Conservation (phyloP, 2,888 invertebrate genomes). For the Tenthredo distinguenda region DNA sequence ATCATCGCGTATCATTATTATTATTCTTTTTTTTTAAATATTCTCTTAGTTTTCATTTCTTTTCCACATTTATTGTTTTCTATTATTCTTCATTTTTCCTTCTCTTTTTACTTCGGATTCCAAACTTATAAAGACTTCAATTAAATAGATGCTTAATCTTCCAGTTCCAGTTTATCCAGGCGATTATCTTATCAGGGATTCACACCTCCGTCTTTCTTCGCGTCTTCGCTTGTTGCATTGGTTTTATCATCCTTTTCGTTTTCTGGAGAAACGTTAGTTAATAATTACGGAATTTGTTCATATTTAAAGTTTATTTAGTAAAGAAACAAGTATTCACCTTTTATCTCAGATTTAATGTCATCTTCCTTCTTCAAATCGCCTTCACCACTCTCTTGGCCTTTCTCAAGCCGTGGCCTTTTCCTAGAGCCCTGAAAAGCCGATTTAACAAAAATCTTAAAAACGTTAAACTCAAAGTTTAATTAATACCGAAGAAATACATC, state of each 20-base stretch:
- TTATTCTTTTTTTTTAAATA: neutral
- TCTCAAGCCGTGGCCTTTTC: slow-evolving; percentile 75
- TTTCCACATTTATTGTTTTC: slow-evolving; percentile 12
- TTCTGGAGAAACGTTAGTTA: slow-evolving; percentile 75
- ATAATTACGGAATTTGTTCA: slow-evolving; percentile 73
- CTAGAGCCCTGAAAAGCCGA: slow-evolving; percentile 75
- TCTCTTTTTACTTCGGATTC: slow-evolving; percentile 59
- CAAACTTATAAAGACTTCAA: slow-evolving; percentile 64
- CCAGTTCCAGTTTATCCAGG: slow-evolving; percentile 56
- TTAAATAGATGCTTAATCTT: slow-evolving; percentile 64
- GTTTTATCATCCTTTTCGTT: slow-evolving; percentile 84
- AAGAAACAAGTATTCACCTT: slow-evolving; percentile 69
- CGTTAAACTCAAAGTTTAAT: neutral
- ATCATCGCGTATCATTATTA: neutral
- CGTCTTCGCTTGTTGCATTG: slow-evolving; percentile 82
- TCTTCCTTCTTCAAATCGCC: slow-evolving; percentile 76
- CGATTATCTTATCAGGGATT: slow-evolving; percentile 82
- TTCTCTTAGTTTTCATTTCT: neutral
- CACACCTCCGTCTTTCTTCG: slow-evolving; percentile 84
- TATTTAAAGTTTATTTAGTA: slow-evolving; percentile 78
- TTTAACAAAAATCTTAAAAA: neutral
- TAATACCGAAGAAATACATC: neutral
- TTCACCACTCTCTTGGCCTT: slow-evolving; percentile 74
- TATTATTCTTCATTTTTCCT: slow-evolving; percentile 46
- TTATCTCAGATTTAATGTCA: slow-evolving; percentile 76